These are phyloP conservation scores for Himalopsyche kuldschensis DNA, from an alignment of 2,888 invertebrate genomes.

Conservation along the genomic window DNA sequence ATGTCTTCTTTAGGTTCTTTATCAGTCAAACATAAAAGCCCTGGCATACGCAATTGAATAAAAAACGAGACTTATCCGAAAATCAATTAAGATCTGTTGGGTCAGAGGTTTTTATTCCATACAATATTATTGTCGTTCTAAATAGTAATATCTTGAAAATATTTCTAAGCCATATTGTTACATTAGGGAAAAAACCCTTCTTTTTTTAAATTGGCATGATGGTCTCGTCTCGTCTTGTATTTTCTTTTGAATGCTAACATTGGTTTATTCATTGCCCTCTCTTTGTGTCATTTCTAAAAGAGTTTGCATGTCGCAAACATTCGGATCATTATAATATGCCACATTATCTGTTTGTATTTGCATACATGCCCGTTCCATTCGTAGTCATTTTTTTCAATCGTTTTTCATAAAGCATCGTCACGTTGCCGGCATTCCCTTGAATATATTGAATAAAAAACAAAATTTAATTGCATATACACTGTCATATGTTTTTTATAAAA, in stretches of 20 bases:
- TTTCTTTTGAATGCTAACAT: neutral
- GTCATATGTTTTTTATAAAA: no score
- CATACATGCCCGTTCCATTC: neutral
- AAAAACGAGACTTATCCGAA: no score
- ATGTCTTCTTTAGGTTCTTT: no score
- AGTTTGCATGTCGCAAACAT: constrained; percentile 26
- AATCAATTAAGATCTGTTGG: neutral
- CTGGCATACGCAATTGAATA: no score
- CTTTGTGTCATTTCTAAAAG: constrained; percentile 14
- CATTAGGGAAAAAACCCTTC: neutral
- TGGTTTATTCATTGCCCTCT: constrained; percentile 10
- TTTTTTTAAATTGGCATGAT: neutral
- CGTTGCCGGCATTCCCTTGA: neutral
- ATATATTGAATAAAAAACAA: no score
- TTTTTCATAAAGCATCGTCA: neutral
- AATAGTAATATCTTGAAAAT: neutral
- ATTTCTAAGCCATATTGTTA: neutral
- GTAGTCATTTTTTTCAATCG: neutral
- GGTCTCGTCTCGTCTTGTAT: neutral
- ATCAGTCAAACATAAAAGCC: no score
- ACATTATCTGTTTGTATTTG: neutral
- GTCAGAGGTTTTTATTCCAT: neutral
- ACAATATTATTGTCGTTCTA: neutral
- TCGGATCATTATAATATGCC: constrained; percentile 15
- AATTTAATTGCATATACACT: no score